Evolutionary conservation across 2,888 invertebrate species (phyloP), one percentile per base, ranked within the genome.

Genomic region (Trichogramma dendrolimi): DNA sequence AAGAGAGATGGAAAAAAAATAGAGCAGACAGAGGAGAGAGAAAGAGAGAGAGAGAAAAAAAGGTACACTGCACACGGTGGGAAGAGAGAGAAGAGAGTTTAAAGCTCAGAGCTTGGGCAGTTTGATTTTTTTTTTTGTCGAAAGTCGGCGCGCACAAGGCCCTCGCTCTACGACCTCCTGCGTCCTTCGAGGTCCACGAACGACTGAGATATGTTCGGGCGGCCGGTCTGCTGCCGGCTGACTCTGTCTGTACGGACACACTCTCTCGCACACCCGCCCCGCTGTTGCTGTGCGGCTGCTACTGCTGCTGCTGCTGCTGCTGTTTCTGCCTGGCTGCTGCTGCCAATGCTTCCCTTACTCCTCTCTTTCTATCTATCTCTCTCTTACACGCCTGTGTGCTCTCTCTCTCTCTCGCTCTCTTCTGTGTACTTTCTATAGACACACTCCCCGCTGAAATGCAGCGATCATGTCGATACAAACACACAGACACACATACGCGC

Each of bases 181-280:
- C 78, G 78, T 78, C 78, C 78, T 78, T 77, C 76, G 77, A 78
- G 77, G 75, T 77, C 74, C 76, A 77, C 78, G 77, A 78, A 75
- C 77, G 75, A 78, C 78, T 78, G 78, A 77, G 73, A 71, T 27
- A 27, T 27, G 27, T 27, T 72, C 73, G 73, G 69, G 72, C 71
- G 72, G 72, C 72, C 71, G 69, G 69, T 27, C 73, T 74, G 71
- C 73, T 72, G 74, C 73, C 69, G 74, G 75, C 78, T 77, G 77
- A 27, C 27, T 27, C 27, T 27, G 27, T 27, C 27, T 27, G 3
- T 27, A 27, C 27, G 27, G 27, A 73, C 74, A 71, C 72, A 27
- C 27, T 27, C 27, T 27, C 27, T 27, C 27, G 27, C 27, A 27
- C 27, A 27, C 27, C 27, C 27, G 27, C 27, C 27, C 27, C 27